phyloP scores from a whole-genome alignment of 2,113 vertebrate genomes.

The Apistogramma diplotaenia region DNA sequence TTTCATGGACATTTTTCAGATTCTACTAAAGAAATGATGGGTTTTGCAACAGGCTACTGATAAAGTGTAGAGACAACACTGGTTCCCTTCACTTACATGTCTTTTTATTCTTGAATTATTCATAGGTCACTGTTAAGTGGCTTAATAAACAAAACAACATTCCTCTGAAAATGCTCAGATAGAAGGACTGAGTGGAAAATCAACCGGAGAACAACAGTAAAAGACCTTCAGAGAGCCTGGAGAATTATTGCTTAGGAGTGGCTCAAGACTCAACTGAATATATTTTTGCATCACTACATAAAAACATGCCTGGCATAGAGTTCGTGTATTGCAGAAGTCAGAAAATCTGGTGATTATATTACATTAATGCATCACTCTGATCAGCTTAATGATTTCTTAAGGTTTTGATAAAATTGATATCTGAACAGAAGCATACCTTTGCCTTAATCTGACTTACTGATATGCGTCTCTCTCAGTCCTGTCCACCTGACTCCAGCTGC shows the following conservation, averaged over 20 bases:
- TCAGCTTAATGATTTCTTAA: neutral
- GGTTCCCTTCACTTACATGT: neutral
- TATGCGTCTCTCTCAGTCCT: neutral
- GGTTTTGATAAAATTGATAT: neutral
- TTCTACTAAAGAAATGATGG: no score
- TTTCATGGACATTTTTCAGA: no score
- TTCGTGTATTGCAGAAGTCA: no score
- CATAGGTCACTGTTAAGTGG: neutral
- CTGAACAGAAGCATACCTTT: neutral
- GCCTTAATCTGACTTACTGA: conserved; percentile 17
- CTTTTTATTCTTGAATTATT: neutral
- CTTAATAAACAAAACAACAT: neutral
- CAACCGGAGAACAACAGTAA: neutral
- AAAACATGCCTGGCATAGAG: no score
- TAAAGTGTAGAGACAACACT: neutral
- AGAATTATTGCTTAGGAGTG: neutral
- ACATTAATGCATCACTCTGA: neutral
- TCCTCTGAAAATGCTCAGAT: neutral
- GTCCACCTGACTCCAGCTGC: conserved; percentile 28
- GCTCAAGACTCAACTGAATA: no score
- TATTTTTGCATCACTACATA: no score
- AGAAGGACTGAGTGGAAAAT: neutral
- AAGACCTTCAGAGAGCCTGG: no score
- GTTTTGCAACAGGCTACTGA: no score
- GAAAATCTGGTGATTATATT: no score